Evolutionary conservation across 2,888 invertebrate species (phyloP).

Genomic region (Lasioglossum marginatum): DNA sequence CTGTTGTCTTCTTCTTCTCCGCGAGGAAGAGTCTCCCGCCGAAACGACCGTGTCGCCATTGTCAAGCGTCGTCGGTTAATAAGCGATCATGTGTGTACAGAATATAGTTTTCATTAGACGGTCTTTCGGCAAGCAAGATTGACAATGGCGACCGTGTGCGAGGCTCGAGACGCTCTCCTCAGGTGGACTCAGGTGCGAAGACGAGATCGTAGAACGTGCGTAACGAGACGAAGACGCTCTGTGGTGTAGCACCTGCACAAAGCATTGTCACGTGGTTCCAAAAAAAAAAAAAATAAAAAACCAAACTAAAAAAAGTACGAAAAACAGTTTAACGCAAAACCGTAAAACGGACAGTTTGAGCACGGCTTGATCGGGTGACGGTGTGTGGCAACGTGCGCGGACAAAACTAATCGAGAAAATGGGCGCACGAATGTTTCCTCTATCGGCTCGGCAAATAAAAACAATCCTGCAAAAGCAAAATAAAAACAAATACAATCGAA

Average conservation of each 20-base stretch:
- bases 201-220: constrained; percentile 46
- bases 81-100: background rate
- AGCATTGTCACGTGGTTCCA: constrained; percentile 68
- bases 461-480: constrained; percentile 25
- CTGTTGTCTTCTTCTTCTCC: constrained; percentile 28
- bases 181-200: constrained; percentile 24
- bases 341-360: constrained; percentile 68
- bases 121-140: constrained; percentile 14
- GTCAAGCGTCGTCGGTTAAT: constrained; percentile 35
- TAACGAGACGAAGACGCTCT: constrained; percentile 51
- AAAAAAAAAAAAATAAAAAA: constrained; percentile 59
- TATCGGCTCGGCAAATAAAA: constrained; percentile 51
- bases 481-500: constrained; percentile 26
- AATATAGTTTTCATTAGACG: background rate
- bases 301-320: constrained; percentile 46
- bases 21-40: constrained; percentile 40
- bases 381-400: constrained; percentile 71
- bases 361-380: constrained; percentile 83
- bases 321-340: constrained; percentile 33
- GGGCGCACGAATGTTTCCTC: constrained; percentile 20
- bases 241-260: constrained; percentile 60
- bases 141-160: constrained; percentile 60
- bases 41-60: constrained; percentile 56
- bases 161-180: constrained; percentile 37
- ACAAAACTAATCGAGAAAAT: constrained; percentile 10